Evolutionary conservation across 2,113 vertebrate genomes (phyloP).

Genomic region (Neoarius graeffei): DNA sequence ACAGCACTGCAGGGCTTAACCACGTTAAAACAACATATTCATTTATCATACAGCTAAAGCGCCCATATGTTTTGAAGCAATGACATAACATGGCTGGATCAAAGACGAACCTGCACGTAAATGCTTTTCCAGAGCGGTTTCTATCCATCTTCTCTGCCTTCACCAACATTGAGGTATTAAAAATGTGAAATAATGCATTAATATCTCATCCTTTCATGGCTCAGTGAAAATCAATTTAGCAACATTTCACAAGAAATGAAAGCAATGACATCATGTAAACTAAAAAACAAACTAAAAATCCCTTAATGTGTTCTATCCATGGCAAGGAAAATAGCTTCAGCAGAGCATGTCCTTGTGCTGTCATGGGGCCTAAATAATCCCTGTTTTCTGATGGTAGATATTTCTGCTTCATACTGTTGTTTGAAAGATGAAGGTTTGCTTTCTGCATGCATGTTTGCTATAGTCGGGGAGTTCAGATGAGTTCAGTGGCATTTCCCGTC

Average conservation of each 20-base stretch:
- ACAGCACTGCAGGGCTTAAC: conserved; percentile 31
- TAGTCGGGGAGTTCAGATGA: conserved; percentile 23
- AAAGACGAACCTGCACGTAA: conserved; percentile 12
- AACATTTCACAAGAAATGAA: background rate
- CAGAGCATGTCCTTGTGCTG: background rate
- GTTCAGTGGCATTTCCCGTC: conserved; percentile 23
- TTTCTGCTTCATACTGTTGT: conserved; percentile 36
- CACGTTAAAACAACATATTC: conserved; percentile 47
- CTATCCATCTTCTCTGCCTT: conserved; percentile 6
- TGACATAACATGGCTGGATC: conserved; percentile 5
- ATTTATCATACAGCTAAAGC: conserved; percentile 42
- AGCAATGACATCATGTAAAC: background rate
- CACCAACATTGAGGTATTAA: background rate
- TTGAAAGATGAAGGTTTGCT: conserved; percentile 34
- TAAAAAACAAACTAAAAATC: background rate
- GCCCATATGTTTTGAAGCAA: conserved; percentile 12
- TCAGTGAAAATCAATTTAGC: background rate
- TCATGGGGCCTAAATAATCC: conserved; percentile 23
- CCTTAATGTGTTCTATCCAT: conserved; percentile 9
- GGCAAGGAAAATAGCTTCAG: background rate
- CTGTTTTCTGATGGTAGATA: conserved; percentile 37
- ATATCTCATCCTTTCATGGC: background rate
- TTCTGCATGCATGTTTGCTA: conserved; percentile 24
- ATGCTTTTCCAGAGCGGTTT: background rate
- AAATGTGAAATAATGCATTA: background rate